Base-by-base conservation (phyloP, 2,888 invertebrate genomes). In the Sericinus montela region DNA sequence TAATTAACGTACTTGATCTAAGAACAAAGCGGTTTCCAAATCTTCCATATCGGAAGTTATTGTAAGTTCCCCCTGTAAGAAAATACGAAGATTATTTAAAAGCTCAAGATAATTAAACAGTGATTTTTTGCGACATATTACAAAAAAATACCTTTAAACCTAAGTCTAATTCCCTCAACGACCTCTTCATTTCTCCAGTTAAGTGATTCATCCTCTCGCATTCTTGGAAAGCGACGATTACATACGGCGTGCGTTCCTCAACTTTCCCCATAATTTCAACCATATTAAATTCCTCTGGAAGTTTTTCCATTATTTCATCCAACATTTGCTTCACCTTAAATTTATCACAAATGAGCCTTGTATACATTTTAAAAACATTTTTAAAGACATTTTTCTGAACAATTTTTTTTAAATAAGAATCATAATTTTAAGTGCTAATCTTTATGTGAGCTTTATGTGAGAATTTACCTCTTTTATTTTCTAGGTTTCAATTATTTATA, bases 21-120 rank as follows among this genome's bases (percentile, higher is more conserved):
- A 86, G 75, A 97, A 98, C 50, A 98, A 79, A 1, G 97, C 93
- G 76, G 97, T 97, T 77, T 97, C 96, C 50, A 98, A 87, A 48
- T 97, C 95, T 77, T 98, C 98, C 98, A 98, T 98, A 63, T 97
- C 98, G 1, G 95, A 94, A 3, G 98, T 98, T 52, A 98, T 98
- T 6, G 98, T 98, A 55, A 98, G 83, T 87, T 98, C 98, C 48
- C 98, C 98, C 93, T 94, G 62, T 51, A 74, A 69, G 3, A 36
- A 15, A 11, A n/a, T n/a, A n/a, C n/a, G n/a, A n/a, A n/a, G n/a
- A n/a, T n/a, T n/a, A n/a, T n/a, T n/a, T n/a, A n/a, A n/a, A n/a
- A n/a, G n/a, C n/a, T n/a, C n/a, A n/a, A n/a, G n/a, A n/a, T n/a
- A n/a, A n/a, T n/a, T n/a, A n/a, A n/a, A n/a, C n/a, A n/a, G n/a